Percentiles rank a stretch among this genome's conserved stretches.
phyloP scores from a whole-genome alignment of 1,140 invertebrate genomes.

The Brachionus manjavacas region DNA sequence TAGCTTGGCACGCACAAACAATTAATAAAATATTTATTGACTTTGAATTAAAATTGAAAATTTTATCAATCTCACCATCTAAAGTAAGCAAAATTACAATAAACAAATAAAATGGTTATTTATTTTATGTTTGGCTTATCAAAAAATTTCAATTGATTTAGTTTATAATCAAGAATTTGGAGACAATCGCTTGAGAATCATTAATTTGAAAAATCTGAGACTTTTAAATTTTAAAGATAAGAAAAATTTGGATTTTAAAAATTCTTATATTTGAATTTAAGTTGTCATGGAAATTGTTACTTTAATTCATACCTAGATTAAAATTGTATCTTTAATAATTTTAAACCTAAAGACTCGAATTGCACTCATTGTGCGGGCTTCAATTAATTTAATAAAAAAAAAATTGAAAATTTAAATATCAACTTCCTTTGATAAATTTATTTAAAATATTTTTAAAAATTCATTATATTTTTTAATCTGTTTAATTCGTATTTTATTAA shows the following conservation, averaged over 20 bases:
- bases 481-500: not conserved
- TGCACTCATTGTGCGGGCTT: not conserved
- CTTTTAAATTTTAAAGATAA: not conserved
- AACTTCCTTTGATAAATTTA: not conserved
- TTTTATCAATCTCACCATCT: not conserved
- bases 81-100: not conserved
- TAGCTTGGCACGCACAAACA: not conserved
- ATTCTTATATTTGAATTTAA: too few relatives aligned
- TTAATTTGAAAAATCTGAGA: too few relatives aligned
- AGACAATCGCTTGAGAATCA: too few relatives aligned
- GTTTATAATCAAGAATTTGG: not conserved
- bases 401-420: not conserved
- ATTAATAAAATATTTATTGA: not conserved
- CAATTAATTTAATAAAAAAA: not conserved
- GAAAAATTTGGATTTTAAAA: not conserved
- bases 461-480: not conserved
- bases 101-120: not conserved
- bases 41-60: not conserved
- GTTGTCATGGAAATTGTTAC: too few relatives aligned
- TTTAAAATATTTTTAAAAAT: not conserved
- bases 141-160: not conserved
- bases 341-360: too few relatives aligned
- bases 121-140: not conserved
- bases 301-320: too few relatives aligned
- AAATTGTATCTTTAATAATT: too few relatives aligned